These are phyloP conservation scores for Drosophila anomelani DNA, from an alignment of 2,888 invertebrate genomes.

Conservation along the genomic window DNA sequence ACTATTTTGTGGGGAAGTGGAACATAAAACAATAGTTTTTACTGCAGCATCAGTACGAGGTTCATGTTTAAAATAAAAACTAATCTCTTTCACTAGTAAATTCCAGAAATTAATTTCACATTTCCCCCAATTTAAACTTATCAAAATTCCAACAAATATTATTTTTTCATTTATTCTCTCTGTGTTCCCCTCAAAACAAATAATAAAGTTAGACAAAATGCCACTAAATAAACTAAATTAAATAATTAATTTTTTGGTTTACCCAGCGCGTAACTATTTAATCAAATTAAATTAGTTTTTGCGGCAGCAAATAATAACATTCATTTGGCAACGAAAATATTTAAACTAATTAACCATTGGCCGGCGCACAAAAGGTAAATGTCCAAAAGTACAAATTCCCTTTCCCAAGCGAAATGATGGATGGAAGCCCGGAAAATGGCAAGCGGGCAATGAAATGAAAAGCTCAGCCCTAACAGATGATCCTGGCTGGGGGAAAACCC, in stretches of 20 bases:
- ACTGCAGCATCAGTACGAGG: too few species aligned
- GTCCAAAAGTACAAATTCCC: slow-evolving; percentile 19
- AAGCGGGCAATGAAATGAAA: slow-evolving; percentile 23
- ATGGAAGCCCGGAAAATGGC: slow-evolving; percentile 18
- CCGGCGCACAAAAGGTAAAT: slow-evolving; percentile 1
- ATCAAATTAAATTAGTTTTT: slow-evolving; percentile 8
- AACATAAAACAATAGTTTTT: background rate
- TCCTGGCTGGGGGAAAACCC: slow-evolving; percentile 3
- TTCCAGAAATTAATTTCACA: background rate
- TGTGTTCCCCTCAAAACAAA: background rate
- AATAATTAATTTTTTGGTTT: slow-evolving; percentile 10
- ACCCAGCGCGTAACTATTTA: background rate
- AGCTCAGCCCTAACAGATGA: slow-evolving; percentile 29
- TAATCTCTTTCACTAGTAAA: background rate
- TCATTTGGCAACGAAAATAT: background rate
- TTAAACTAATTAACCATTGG: background rate
- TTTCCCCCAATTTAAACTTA: background rate
- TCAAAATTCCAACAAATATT: background rate
- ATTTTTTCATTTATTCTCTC: slow-evolving; percentile 3
- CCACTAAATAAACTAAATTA: background rate
- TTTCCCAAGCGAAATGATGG: slow-evolving; percentile 6
- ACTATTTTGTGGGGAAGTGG: background rate
- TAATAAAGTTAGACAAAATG: background rate
- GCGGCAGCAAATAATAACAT: background rate
- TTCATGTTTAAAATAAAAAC: background rate